These are phyloP conservation scores for Athene cunicularia DNA, from an alignment of 2,113 vertebrate species.

Conservation along the genomic window DNA sequence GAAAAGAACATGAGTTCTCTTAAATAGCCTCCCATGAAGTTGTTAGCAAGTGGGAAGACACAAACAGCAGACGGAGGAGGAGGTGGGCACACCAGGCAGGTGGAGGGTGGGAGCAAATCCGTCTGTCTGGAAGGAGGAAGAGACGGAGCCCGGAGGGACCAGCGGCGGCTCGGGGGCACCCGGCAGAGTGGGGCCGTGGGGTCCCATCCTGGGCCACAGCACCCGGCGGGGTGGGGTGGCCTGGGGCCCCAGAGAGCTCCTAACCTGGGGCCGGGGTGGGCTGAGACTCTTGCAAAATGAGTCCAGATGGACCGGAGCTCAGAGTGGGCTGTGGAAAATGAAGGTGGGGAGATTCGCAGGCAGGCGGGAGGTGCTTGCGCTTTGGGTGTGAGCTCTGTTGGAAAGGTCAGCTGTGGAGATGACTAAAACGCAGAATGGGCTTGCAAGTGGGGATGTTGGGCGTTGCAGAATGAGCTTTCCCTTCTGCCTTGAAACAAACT, in stretches of 20 bases:
- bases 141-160: background rate
- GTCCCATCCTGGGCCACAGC: background rate
- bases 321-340: background rate
- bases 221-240: background rate
- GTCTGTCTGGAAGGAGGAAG: background rate
- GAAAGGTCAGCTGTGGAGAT: background rate
- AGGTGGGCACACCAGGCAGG: slow-evolving; percentile 13
- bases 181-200: accelerated
- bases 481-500: background rate
- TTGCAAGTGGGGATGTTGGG: background rate
- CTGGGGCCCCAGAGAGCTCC: background rate
- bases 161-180: background rate
- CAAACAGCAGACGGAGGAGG: slow-evolving; percentile 58
- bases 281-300: background rate
- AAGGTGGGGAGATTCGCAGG: background rate
- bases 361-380: background rate
- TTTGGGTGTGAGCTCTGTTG: background rate
- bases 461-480: background rate
- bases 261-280: background rate
- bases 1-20: background rate
- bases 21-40: background rate
- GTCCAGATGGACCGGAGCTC: background rate
- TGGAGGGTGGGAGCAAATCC: slow-evolving; percentile 53
- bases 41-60: slow-evolving; percentile 26
- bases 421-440: background rate